Conservation (phyloP, 1,140 invertebrate species). For the Orius laevigatus region DNA sequence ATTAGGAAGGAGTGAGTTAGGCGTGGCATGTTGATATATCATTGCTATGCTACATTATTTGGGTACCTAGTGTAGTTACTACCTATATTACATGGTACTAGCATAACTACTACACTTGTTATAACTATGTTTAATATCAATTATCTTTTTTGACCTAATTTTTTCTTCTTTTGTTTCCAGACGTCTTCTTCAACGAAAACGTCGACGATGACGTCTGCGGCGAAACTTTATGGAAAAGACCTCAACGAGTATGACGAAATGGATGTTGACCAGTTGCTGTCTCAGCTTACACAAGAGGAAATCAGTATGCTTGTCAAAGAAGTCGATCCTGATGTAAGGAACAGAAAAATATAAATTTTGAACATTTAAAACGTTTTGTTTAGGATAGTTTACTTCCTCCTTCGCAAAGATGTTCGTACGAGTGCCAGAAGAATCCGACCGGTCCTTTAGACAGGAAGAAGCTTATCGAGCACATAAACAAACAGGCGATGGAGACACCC, state of each 20-base stretch:
- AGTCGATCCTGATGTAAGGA: slow-evolving; percentile 96
- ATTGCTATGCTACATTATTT: too few relatives aligned
- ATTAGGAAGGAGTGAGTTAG: too few relatives aligned
- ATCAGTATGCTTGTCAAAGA: slow-evolving; percentile 94
- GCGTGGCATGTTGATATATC: too few relatives aligned
- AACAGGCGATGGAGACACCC: slow-evolving; percentile 90
- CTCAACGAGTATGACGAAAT: slow-evolving; percentile 86
- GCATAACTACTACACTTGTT: too few relatives aligned
- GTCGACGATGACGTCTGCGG: slow-evolving; percentile 71
- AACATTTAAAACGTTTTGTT: slow-evolving; percentile 22
- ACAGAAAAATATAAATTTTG: slow-evolving; percentile 8
- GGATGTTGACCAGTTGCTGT: slow-evolving; percentile 90
- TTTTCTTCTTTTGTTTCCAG: slow-evolving; percentile 43
- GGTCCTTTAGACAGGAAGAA: slow-evolving; percentile 92
- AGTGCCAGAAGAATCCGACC: slow-evolving; percentile 86
- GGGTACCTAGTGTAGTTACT: too few relatives aligned
- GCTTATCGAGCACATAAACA: slow-evolving; percentile 93
- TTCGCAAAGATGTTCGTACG: slow-evolving; percentile 85
- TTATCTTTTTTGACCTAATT: not conserved
- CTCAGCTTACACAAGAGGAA: slow-evolving; percentile 87
- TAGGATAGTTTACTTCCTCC: slow-evolving; percentile 95
- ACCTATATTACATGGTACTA: too few relatives aligned
- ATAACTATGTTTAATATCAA: too few relatives aligned
- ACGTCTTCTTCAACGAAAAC: slow-evolving; percentile 63
- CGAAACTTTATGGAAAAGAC: slow-evolving; percentile 84